Evolutionary conservation across 2,113 vertebrate species (phyloP), one percentile per base, ranked within the genome.

Genomic region (Xenus cinereus): DNA sequence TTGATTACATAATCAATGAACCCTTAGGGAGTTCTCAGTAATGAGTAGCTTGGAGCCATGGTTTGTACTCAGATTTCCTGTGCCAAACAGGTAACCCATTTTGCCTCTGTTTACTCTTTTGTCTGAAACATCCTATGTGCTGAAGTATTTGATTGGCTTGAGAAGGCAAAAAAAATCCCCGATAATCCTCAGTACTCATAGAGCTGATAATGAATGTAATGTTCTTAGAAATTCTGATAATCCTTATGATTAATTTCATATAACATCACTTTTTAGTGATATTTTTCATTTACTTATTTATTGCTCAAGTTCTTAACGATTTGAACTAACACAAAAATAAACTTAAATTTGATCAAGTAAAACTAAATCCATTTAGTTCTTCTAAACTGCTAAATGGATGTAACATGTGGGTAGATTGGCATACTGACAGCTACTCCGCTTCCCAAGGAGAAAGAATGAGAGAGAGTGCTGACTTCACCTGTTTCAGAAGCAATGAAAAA

Each of bases 401-500:
- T 41, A 87, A 62, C 50, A 48, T 67, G 57, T 64, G 59, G 51
- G 60, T 83, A 96, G 80, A 91, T 53, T 78, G 92, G 85, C 67
- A 86, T 88, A 73, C 37, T 89, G 92, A 84, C 93, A 95, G 71
- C 56, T 81, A 39, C 59, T 76, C 37, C 30, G 28, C 32, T 90
- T 95, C 53, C 66, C 68, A 51, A 86, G 78, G 62, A 59, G 26
- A 64, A 27, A 74, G 15, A 41, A 8, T 45, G 30, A 69, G 83
- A 63, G 39, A 45, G 39, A 67, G 24, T 72, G 56, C 77, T 95
- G 89, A 93, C 80, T 90, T 87, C 72, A 93, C 64, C 92, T 90
- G 53, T 95, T 95, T 92, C 56, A 93, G 60, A 92, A 92, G 82
- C 35, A 80, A 68, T 95, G 64, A 79, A 92, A 96, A 93, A 89